Evolutionary conservation across 2,113 vertebrate species (phyloP).

Genomic region (Gymnarchus niloticus): DNA sequence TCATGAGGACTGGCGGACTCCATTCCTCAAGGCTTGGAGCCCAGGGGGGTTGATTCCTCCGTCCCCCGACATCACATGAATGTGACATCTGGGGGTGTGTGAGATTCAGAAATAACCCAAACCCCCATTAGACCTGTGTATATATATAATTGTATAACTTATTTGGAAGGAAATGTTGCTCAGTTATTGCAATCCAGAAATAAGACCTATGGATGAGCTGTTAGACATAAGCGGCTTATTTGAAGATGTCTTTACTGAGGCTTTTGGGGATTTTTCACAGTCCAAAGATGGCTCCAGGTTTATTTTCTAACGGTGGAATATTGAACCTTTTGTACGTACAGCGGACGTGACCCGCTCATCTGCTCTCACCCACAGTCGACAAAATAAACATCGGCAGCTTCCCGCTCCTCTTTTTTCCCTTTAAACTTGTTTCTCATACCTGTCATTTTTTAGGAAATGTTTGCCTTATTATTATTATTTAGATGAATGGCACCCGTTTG

Average conservation of each 20-base stretch:
- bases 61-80: no score
- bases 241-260: not conserved
- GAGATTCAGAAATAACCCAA: no score
- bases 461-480: constrained; percentile 32
- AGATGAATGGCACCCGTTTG: constrained; percentile 26
- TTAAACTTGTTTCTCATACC: not conserved
- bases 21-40: no score
- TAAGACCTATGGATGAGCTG: not conserved
- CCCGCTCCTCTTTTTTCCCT: not conserved
- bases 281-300: not conserved
- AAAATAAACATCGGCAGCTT: not conserved
- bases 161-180: not conserved
- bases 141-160: no score
- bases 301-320: not conserved
- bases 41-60: no score
- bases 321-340: not conserved
- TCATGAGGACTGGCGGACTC: not conserved
- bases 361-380: not conserved
- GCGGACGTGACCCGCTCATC: not conserved
- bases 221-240: not conserved
- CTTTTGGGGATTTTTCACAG: not conserved
- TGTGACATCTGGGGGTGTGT: no score
- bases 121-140: no score
- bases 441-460: not conserved
- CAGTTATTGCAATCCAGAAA: not conserved